Evolutionary conservation across 1,140 invertebrate species (phyloP), one percentile per base, ranked within the genome.

Genomic region (Dendroctonus valens): DNA sequence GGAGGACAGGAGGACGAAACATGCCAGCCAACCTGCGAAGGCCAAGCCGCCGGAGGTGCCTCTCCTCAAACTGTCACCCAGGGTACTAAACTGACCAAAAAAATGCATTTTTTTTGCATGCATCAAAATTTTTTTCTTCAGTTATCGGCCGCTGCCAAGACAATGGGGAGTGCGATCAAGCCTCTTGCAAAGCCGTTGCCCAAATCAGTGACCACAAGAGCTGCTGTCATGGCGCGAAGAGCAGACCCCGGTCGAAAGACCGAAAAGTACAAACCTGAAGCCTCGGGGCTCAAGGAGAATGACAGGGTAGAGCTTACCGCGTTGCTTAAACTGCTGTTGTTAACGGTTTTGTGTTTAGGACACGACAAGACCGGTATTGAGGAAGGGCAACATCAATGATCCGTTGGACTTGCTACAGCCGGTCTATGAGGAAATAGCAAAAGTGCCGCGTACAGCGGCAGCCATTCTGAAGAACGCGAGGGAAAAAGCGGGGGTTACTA

Each of bases 391-490:
- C 50, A 69, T 74, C 9, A 65, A 67, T 7, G 70, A 75, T 63
- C 73, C 73, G 5, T 65, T 72, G 37, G 73, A 73, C 59, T 51
- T 75, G 38, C 54, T 75, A 8, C 65, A 75, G 60, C 72, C 72
- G 8, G 65, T 73, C 6, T 73, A 75, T 52, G 73, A 75, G 65
- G 73, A 75, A 52, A 51, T 69, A 41, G 64, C 73, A 3, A 72
- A 73, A 63, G 71, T 69, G 57, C 59, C 61, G 53, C 37, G 41
- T 39, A n/a, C 61, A 52, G 26, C 55, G 49, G 67, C 50, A 65
- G 44, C 42, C 37, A 55, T 12, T 41, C 39, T 39, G 37, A 51
- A 41, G 39, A 70, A 67, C 59, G 39, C 69, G 4, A 65, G 62
- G 46, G 58, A 68, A 48, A 51, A 52, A 49, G 41, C 38, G 38